Conservation (phyloP, 2,797 vertebrate species). For the Tokudaia tokunoshimensis region DNA sequence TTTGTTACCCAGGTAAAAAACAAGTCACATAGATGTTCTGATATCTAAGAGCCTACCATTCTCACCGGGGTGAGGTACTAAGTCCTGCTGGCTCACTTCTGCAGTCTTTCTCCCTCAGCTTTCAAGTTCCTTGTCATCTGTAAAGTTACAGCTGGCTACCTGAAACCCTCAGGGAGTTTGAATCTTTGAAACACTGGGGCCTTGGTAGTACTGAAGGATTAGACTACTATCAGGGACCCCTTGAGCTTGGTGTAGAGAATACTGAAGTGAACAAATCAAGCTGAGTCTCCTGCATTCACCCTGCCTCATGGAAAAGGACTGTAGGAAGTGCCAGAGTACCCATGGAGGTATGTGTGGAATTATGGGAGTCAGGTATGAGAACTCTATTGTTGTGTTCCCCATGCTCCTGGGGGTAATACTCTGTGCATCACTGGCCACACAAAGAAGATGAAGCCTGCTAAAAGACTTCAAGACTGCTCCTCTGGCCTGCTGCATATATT, state of each 20-base stretch:
- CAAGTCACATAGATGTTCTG: background rate
- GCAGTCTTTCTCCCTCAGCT: background rate
- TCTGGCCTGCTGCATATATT: background rate
- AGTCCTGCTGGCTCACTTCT: background rate
- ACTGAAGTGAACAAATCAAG: background rate
- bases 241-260: background rate
- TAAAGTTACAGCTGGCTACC: background rate
- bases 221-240: background rate
- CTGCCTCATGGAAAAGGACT: background rate
- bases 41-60: background rate
- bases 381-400: background rate
- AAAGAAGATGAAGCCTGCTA: background rate
- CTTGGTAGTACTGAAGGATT: background rate
- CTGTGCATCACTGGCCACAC: background rate
- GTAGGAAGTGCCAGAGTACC: background rate
- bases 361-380: background rate
- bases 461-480: background rate
- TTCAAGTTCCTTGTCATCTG: background rate
- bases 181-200: background rate
- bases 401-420: background rate
- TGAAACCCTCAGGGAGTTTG: background rate
- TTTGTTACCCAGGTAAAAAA: background rate
- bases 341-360: accelerated
- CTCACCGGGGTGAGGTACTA: background rate
- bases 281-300: background rate